Conservation (phyloP, 1,140 invertebrate genomes). For the Drosophila virilis region DNA sequence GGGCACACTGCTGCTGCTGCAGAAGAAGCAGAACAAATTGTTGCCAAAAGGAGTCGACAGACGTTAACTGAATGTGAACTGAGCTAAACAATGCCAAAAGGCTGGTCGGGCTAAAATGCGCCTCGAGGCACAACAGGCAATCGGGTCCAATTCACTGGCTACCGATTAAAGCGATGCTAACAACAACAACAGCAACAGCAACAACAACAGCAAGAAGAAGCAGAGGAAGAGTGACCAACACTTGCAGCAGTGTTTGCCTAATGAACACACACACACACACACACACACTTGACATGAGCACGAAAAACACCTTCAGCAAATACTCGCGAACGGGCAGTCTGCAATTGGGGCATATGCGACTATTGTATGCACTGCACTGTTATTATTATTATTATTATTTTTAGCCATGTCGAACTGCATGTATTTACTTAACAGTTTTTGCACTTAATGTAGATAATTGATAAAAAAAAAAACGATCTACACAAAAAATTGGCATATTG, state of each 20-base stretch:
- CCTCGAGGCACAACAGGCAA: neutral
- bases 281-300: conserved; percentile 11
- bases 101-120: neutral
- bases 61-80: conserved; percentile 8
- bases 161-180: conserved; percentile 68
- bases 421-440: too few species aligned
- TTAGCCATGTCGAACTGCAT: too few species aligned
- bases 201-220: conserved; percentile 2
- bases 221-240: conserved; percentile 6
- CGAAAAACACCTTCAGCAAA: conserved; percentile 65
- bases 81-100: conserved; percentile 27
- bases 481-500: too few species aligned
- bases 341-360: neutral
- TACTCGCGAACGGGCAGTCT: conserved; percentile 30
- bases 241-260: conserved; percentile 69
- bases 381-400: too few species aligned
- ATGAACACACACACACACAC: conserved; percentile 47
- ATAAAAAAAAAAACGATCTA: too few species aligned
- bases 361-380: neutral
- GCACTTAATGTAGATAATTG: too few species aligned
- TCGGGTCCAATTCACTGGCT: conserved; percentile 41
- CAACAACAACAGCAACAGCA: conserved; percentile 37
- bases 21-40: conserved; percentile 50
- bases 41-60: conserved; percentile 45
- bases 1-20: too few species aligned